Evolutionary conservation across 2,797 vertebrate species (phyloP).

Genomic region (Eleutherodactylus coqui): DNA sequence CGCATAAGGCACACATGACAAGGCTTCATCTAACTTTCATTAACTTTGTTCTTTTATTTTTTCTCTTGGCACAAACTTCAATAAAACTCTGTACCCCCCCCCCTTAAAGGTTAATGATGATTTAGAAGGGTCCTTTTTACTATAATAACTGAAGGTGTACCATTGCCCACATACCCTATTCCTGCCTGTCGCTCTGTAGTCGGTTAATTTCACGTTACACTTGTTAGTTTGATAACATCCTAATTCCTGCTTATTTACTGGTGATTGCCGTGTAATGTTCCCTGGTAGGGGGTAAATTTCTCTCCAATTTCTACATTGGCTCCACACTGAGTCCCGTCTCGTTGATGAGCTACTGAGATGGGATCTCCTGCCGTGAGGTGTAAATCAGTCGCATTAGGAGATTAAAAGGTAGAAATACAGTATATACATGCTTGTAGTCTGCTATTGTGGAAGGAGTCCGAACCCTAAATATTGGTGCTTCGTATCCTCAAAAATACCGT

Average conservation of each 20-base stretch:
- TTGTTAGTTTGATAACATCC: conserved; percentile 57
- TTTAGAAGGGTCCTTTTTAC: background rate
- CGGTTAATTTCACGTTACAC: background rate
- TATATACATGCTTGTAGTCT: background rate
- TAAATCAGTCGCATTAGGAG: conserved; percentile 81
- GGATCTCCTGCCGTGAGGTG: conserved; percentile 78
- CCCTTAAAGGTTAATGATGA: background rate
- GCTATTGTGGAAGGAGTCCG: background rate
- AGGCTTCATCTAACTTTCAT: no score
- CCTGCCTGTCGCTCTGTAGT: background rate
- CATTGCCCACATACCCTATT: background rate
- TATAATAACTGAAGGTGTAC: background rate
- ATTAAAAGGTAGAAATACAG: conserved; percentile 38
- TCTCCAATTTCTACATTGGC: conserved; percentile 81
- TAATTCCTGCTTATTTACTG: conserved; percentile 81
- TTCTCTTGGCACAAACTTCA: background rate
- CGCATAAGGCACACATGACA: no score
- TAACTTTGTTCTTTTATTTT: background rate
- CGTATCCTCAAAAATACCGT: no score
- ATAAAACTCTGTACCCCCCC: no score
- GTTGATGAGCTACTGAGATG: conserved; percentile 81
- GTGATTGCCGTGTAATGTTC: conserved; percentile 86
- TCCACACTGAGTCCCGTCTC: conserved; percentile 78
- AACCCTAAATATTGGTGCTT: no score
- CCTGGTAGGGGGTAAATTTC: conserved; percentile 85